These are phyloP conservation scores for Haliaeetus leucogaster DNA, from an alignment of 2,113 vertebrate genomes.

Conservation along the genomic window DNA sequence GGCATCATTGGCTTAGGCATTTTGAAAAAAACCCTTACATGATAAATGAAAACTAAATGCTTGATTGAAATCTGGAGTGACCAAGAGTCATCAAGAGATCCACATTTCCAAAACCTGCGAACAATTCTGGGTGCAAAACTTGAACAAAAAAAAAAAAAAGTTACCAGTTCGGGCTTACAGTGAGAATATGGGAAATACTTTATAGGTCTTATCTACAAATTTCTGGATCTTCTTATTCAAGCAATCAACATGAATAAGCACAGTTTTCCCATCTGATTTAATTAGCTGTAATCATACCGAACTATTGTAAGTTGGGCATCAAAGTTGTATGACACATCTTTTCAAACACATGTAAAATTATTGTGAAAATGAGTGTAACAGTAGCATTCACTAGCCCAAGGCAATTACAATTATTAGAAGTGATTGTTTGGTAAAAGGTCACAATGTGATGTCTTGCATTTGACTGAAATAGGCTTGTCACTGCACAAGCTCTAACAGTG, in stretches of 20 bases:
- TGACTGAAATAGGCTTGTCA: constrained; percentile 21
- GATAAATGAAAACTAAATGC: background rate
- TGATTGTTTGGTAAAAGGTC: constrained; percentile 63
- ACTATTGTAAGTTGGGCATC: constrained; percentile 22
- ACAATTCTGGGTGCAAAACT: background rate
- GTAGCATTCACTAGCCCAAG: constrained; percentile 12
- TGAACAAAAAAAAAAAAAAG: background rate
- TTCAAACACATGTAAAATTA: constrained; percentile 22
- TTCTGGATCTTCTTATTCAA: constrained; percentile 10
- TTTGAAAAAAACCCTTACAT: background rate
- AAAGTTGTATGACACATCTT: constrained; percentile 33
- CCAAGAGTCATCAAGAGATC: background rate
- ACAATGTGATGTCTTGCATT: constrained; percentile 33
- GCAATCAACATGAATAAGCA: constrained; percentile 30
- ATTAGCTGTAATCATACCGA: constrained; percentile 51
- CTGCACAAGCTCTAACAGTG: background rate
- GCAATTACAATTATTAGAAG: constrained; percentile 49
- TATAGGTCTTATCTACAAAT: background rate
- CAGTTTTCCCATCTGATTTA: constrained; percentile 45
- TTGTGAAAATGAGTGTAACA: constrained; percentile 46
- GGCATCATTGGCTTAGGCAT: background rate
- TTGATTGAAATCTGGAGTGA: background rate
- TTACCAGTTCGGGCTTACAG: background rate
- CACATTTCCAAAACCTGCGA: background rate
- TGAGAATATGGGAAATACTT: background rate